Evolutionary conservation across 2,888 invertebrate genomes (phyloP).

Genomic region (Crocallis elinguaria): DNA sequence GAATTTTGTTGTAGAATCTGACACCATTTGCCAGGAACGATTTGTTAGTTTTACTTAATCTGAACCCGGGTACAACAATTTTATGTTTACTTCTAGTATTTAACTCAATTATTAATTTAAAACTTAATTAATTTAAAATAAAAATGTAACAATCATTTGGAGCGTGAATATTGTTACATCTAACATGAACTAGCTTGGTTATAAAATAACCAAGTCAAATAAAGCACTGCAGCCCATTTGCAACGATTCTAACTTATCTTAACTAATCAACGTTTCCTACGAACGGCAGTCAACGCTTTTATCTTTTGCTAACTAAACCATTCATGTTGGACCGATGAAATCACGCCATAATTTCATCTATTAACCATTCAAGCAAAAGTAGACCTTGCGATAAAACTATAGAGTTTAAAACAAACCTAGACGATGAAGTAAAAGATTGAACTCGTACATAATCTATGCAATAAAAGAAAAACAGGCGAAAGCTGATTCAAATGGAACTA

Average conservation of each 20-base stretch:
- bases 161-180: no score
- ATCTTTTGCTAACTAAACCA: slow-evolving; percentile 33
- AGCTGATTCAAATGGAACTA: slow-evolving; percentile 24
- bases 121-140: no score
- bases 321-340: slow-evolving; percentile 30
- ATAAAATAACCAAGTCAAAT: background rate
- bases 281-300: slow-evolving; percentile 30
- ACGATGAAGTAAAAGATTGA: slow-evolving; percentile 1
- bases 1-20: no score
- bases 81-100: no score
- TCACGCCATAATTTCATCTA: slow-evolving; percentile 22
- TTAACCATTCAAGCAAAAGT: slow-evolving; percentile 11
- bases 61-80: no score
- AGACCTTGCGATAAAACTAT: background rate
- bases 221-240: slow-evolving; percentile 5
- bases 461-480: slow-evolving; percentile 26
- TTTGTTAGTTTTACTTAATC: no score
- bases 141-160: no score
- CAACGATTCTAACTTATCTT: slow-evolving; percentile 30
- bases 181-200: no score
- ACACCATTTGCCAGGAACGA: no score
- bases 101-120: no score
- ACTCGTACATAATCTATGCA: slow-evolving; percentile 20
- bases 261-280: slow-evolving; percentile 28
- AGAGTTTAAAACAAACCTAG: slow-evolving; percentile 4